These are phyloP conservation scores for Orussus abietinus DNA, from an alignment of 1,140 invertebrate species.

Conservation along the genomic window DNA sequence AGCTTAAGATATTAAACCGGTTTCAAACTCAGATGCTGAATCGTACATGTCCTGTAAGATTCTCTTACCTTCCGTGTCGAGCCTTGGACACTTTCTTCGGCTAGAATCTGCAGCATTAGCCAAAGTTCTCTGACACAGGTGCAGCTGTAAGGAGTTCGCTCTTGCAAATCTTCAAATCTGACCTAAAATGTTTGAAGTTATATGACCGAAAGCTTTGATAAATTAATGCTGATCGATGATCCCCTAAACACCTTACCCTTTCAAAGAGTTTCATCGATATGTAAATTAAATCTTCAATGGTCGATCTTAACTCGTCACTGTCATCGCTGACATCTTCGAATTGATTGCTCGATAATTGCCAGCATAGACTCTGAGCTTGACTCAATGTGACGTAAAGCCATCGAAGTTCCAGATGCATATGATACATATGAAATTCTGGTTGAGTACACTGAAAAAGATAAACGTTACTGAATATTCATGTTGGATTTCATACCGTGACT, in stretches of 20 bases:
- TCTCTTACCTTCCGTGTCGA: slow-evolving; percentile 34
- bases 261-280: slow-evolving; percentile 40
- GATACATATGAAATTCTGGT: slow-evolving; percentile 51
- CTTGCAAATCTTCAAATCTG: slow-evolving; percentile 31
- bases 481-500: no score
- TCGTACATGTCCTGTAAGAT: no score
- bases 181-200: no score
- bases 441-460: slow-evolving; percentile 38
- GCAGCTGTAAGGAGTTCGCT: slow-evolving; percentile 47
- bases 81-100: slow-evolving; percentile 26
- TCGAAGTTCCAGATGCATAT: slow-evolving; percentile 48
- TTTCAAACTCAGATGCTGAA: no score
- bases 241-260: slow-evolving; percentile 28
- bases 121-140: slow-evolving; percentile 50
- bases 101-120: slow-evolving; percentile 45
- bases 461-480: no score
- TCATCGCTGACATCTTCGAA: slow-evolving; percentile 32
- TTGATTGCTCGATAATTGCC: slow-evolving; percentile 20
- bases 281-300: slow-evolving; percentile 42
- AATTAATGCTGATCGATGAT: slow-evolving; percentile 2
- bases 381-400: slow-evolving; percentile 45
- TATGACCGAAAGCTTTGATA: no score
- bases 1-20: no score
- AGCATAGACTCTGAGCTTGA: slow-evolving; percentile 25
- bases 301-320: slow-evolving; percentile 25